Percentiles rank a stretch among this genome's conserved stretches.
Conservation (phyloP, 1,140 invertebrate genomes). For the Dreissena polymorpha region DNA sequence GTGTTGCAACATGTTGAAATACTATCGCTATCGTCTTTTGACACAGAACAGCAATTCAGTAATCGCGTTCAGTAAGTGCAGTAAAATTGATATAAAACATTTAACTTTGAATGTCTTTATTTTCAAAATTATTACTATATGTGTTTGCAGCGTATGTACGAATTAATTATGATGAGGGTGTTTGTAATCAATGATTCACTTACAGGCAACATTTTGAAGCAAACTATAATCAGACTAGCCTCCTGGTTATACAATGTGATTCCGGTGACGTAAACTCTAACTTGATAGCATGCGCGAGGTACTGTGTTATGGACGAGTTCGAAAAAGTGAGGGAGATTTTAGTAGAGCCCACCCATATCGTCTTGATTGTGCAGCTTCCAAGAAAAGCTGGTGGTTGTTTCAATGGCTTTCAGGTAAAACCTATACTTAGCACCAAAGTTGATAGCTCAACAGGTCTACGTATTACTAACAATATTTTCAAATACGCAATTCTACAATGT, state of each 20-base stretch:
- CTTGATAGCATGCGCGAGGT: slow-evolving; percentile 69
- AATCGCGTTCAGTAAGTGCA: slow-evolving; percentile 32
- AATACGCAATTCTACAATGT: too few relatives aligned
- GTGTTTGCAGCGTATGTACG: background rate
- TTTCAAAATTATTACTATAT: background rate
- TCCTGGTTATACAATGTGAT: slow-evolving; percentile 73
- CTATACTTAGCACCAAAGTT: too few relatives aligned
- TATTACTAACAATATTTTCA: too few relatives aligned
- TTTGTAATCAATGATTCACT: background rate
- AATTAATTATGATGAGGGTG: background rate
- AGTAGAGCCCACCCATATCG: slow-evolving; percentile 48
- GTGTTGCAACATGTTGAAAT: slow-evolving; percentile 9
- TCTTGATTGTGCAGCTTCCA: slow-evolving; percentile 71
- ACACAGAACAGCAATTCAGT: slow-evolving; percentile 51
- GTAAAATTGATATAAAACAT: background rate
- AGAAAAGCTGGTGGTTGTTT: slow-evolving; percentile 65
- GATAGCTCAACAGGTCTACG: background rate
- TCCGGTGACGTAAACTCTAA: slow-evolving; percentile 65
- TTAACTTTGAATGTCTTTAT: background rate
- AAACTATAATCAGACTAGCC: slow-evolving; percentile 40
- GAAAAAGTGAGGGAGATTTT: slow-evolving; percentile 54
- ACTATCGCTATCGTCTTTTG: slow-evolving; percentile 37
- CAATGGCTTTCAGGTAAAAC: slow-evolving; percentile 68
- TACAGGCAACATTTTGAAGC: slow-evolving; percentile 59
- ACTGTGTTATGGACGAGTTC: slow-evolving; percentile 58